A percentile compares a stretch with the other conserved stretches of the same genome.
Evolutionary conservation across 2,888 invertebrate species (phyloP).

Genomic region (Sarcophaga caerulescens): DNA sequence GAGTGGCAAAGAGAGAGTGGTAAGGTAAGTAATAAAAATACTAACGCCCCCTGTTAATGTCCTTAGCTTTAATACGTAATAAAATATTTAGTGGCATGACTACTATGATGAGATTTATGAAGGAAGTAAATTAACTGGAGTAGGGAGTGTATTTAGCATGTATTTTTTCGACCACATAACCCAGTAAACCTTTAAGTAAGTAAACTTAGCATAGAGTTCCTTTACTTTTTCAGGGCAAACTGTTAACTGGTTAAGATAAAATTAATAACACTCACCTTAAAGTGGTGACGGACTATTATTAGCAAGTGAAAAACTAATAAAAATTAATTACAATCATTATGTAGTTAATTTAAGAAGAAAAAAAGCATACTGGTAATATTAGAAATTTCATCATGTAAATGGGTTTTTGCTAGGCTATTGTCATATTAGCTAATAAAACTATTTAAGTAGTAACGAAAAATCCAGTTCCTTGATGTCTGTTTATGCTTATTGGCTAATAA

Average conservation of each 20-base stretch:
- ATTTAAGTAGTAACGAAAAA: background rate
- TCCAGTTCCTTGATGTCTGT: background rate
- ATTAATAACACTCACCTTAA: background rate
- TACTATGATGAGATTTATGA: conserved; percentile 4
- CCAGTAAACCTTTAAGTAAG: background rate
- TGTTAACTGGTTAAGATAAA: too few relatives aligned
- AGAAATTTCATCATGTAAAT: too few relatives aligned
- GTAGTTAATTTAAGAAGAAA: background rate
- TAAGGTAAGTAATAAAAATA: conserved; percentile 19
- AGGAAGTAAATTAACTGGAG: background rate
- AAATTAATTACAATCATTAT: background rate
- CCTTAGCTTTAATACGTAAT: conserved; percentile 28
- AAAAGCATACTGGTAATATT: too few relatives aligned
- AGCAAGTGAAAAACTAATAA: conserved; percentile 12
- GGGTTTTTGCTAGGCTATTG: too few relatives aligned
- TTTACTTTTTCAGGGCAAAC: too few relatives aligned
- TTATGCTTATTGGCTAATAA: too few relatives aligned
- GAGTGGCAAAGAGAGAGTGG: too few relatives aligned
- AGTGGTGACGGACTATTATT: conserved; percentile 5
- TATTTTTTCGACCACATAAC: background rate
- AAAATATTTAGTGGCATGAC: conserved; percentile 47
- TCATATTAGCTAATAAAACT: background rate
- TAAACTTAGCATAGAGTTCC: too few relatives aligned
- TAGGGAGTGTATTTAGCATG: background rate
- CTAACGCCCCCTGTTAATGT: conserved; percentile 27